phyloP scores from a whole-genome alignment of 2,113 vertebrate genomes.

The Poecile atricapillus region DNA sequence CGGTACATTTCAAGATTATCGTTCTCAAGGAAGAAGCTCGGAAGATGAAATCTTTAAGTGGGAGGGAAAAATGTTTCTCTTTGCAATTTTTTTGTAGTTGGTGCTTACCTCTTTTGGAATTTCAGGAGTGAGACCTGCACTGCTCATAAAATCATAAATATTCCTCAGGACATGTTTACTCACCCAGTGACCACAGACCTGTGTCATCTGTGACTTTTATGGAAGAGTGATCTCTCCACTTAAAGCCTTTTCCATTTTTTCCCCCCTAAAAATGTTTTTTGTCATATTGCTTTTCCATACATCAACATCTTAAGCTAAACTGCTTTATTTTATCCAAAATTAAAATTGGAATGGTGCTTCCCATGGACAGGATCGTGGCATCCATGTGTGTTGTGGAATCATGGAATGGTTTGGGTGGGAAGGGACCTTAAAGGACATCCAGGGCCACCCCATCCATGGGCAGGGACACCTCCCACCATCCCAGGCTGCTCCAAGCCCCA shows the following conservation, averaged over 20 bases:
- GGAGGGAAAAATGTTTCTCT: not conserved
- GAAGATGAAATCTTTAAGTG: not conserved
- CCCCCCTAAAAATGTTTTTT: not conserved
- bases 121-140: not conserved
- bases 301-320: not conserved
- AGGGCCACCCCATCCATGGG: not conserved
- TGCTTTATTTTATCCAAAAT: not conserved
- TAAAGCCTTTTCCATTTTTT: not conserved
- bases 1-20: accelerated
- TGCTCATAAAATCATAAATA: not conserved
- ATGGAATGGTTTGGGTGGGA: not conserved
- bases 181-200: not conserved
- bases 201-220: not conserved
- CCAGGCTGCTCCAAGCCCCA: not conserved
- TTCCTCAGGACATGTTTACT: not conserved
- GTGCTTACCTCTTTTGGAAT: not conserved
- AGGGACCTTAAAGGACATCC: accelerated
- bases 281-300: not conserved
- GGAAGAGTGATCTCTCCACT: not conserved
- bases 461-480: not conserved
- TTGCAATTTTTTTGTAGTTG: not conserved
- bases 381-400: not conserved
- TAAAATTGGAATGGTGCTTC: not conserved
- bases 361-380: not conserved
- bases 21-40: not conserved